Conservation (phyloP, 1,140 invertebrate species). For the Drosophila nebulosa region DNA sequence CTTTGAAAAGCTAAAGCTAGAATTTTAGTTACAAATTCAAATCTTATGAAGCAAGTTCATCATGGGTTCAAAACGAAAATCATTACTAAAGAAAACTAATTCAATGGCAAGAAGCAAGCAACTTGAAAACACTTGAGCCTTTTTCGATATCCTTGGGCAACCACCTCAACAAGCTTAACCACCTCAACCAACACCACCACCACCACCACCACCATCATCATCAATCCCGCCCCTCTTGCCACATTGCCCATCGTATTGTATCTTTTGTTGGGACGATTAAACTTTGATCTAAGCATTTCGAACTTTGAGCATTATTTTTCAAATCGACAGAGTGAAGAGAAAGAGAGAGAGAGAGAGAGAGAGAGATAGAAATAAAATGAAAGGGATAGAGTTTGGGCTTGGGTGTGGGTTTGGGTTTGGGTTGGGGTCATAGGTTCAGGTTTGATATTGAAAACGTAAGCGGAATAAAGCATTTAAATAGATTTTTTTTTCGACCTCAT, state of each 20-base stretch:
- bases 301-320: constrained; percentile 21
- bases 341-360: neutral
- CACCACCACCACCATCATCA: neutral
- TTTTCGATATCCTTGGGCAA: constrained; percentile 4
- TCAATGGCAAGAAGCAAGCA: neutral
- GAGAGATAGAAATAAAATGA: neutral
- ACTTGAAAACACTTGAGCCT: neutral
- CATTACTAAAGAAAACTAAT: neutral
- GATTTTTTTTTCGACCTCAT: constrained; percentile 19
- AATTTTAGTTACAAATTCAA: too few relatives aligned
- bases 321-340: constrained; percentile 2
- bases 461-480: constrained; percentile 35
- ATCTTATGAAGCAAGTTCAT: neutral
- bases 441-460: neutral
- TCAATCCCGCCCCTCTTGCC: too few relatives aligned
- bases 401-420: neutral
- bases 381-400: neutral
- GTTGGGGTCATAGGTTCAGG: neutral
- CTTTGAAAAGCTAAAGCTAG: too few relatives aligned
- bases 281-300: constrained; percentile 36
- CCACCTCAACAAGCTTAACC: neutral
- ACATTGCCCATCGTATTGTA: neutral
- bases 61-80: neutral
- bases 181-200: neutral
- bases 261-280: constrained; percentile 34